Evolutionary conservation across 2,113 vertebrate genomes (phyloP), one percentile per base, ranked within the genome.

Genomic region (Limnothrissa miodon): DNA sequence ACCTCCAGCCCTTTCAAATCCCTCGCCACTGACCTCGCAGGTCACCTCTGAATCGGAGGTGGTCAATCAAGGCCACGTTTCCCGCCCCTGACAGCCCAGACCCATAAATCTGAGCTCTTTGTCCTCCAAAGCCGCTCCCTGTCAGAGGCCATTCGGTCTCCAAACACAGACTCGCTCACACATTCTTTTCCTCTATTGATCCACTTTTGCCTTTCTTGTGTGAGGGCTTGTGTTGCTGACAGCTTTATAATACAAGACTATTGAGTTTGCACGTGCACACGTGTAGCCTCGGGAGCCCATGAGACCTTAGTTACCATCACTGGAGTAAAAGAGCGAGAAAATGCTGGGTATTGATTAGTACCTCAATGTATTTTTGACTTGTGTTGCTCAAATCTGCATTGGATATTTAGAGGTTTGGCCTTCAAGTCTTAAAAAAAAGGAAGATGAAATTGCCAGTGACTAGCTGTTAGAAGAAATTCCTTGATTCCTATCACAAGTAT

Each of bases 11-110:
- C 91, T 91, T 93, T 94, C 89, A 92, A 91, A 93, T 92, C 90
- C 84, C 87, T 86, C 83, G 83, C 83, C 62, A 51, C 80, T 91
- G 92, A 92, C 92, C 91, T 70, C n/a, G 25, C 6, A 88, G 91
- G 93, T 94, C 92, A 91, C 83, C 86, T 87, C 91, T 92, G 89
- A 91, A 93, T 93, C 90, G 91, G 90, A 92, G 90, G 85, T 89
- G 92, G 92, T 94, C 91, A 94, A 93, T 94, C 93, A 92, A 89
- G 86, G 89, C 87, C 86, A 83, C 89, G 91, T 93, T 93, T 94
- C 88, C 88, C 29, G 91, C 89, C 51, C 89, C 88, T 86, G 83
- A 83, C 86, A 66, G 86, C 66, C 89, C 85, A 83, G 88, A 89
- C 86, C 86, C 89, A 91, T 93, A 92, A 94, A 93, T 93, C 91